phyloP scores from a whole-genome alignment of 2,113 vertebrate genomes.

The Phoxinus phoxinus region DNA sequence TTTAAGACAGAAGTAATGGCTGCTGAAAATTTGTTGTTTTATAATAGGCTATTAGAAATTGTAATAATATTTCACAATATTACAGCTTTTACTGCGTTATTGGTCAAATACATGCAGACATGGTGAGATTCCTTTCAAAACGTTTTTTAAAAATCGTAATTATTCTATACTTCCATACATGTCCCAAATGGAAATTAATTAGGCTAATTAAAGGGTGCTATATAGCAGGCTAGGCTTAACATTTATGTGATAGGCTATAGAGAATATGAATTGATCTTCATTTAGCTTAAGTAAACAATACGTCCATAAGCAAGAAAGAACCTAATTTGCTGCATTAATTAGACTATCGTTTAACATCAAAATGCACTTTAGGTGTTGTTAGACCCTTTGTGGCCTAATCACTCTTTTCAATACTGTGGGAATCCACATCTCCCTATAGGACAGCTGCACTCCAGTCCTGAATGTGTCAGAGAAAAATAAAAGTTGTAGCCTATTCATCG shows the following conservation, averaged over 20 bases:
- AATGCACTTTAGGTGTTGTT: slow-evolving; percentile 41
- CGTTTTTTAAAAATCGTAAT: too few relatives aligned
- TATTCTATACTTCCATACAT: too few relatives aligned
- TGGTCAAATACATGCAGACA: too few relatives aligned
- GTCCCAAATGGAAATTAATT: not conserved
- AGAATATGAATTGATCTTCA: not conserved
- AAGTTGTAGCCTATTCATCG: slow-evolving; percentile 50
- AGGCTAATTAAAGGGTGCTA: not conserved
- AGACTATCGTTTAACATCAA: slow-evolving; percentile 35
- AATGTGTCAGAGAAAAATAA: slow-evolving; percentile 36
- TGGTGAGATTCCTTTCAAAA: too few relatives aligned
- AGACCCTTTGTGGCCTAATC: slow-evolving; percentile 35
- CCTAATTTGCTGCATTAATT: slow-evolving; percentile 49
- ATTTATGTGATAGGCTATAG: not conserved
- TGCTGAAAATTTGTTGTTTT: too few relatives aligned
- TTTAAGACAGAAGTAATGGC: too few relatives aligned
- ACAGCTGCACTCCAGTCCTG: slow-evolving; percentile 50
- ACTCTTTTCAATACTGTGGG: slow-evolving; percentile 56
- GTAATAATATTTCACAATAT: too few relatives aligned
- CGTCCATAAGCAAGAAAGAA: not conserved
- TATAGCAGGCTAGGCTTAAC: too few relatives aligned
- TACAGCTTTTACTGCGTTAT: too few relatives aligned
- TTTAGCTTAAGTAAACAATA: not conserved
- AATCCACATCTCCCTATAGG: slow-evolving; percentile 49
- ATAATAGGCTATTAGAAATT: too few relatives aligned